Base-by-base conservation (phyloP, 2,888 invertebrate genomes). In the Cabera pusaria region DNA sequence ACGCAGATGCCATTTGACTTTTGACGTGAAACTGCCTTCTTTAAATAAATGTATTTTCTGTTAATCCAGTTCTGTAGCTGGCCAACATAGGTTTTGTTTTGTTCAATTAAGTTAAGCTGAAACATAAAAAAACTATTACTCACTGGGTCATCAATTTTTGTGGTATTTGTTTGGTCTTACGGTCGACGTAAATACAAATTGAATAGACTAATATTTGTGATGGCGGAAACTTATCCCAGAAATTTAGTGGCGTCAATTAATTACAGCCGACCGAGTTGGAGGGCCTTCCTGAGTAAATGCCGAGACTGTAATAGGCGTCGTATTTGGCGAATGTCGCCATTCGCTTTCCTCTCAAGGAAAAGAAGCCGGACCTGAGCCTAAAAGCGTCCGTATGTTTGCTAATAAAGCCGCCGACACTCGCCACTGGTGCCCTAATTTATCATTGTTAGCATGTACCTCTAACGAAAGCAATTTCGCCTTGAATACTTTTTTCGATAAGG, bases 401-500 rank as follows among this genome's bases (percentile, higher is more conserved):
- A 78, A 82, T 82, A 83, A 80, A 80, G 71, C 64, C 60, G 56
- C 58, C 65, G 75, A 75, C 75, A 69, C 73, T 73, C 59, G 68
- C 70, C 73, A 71, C 68, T 58, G 66, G 67, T 63, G 51, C 63
- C 68, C 79, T 80, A 81, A 83, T 84, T 87, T 84, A 79, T 83
- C 81, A 81, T 78, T 81, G 77, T 78, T 78, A 75, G 65, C 71
- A 64, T 60, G 65, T 60, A 70, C 68, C 69, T 76, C 70, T 74
- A 80, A 75, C 69, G 74, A 76, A 78, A 77, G 81, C 75, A 77
- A 83, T 85, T 80, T 77, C 72, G 62, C 65, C 67, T 69, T 68
- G 70, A 59, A 63, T 59, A 50, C 64, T 72, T 76, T 70, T 62
- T 70, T 62, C 64, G 55, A 58, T 56, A 63, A 59, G 58, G 56